A percentile compares a stretch with the other conserved stretches of the same genome.
Evolutionary conservation across 2,888 invertebrate genomes (phyloP).

Genomic region (Crepidodera aurea): DNA sequence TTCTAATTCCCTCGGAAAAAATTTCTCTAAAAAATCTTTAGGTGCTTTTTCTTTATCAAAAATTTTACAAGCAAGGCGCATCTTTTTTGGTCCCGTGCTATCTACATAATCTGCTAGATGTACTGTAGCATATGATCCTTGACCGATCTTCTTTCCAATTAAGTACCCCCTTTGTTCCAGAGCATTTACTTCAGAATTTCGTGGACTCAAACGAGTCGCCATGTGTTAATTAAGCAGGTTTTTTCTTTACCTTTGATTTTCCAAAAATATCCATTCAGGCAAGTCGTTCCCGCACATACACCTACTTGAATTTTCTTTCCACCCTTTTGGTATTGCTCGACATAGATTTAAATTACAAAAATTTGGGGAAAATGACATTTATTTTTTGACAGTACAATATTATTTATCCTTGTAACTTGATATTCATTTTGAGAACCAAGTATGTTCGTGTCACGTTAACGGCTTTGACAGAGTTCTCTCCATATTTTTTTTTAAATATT

Average conservation of each 20-base stretch:
- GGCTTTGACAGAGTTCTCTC: too few species aligned
- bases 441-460: not conserved
- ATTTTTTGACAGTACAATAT: constrained; percentile 46
- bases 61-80: constrained; percentile 88
- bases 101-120: constrained; percentile 85
- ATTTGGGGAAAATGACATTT: constrained; percentile 44
- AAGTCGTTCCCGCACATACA: constrained; percentile 38
- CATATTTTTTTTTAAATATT: too few species aligned
- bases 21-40: constrained; percentile 88
- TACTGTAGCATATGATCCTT: constrained; percentile 91
- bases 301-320: constrained; percentile 38
- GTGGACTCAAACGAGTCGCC: constrained; percentile 77
- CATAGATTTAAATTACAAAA: constrained; percentile 44
- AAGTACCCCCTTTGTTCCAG: constrained; percentile 85
- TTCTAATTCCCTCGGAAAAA: constrained; percentile 92
- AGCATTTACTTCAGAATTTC: constrained; percentile 85
- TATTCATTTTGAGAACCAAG: constrained; percentile 13
- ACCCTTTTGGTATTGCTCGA: constrained; percentile 37
- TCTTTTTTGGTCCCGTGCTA: constrained; percentile 73
- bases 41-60: constrained; percentile 91
- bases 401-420: constrained; percentile 46
- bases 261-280: constrained; percentile 46
- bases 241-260: constrained; percentile 41
- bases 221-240: constrained; percentile 56
- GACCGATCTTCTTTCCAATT: constrained; percentile 83